These are phyloP conservation scores for Synergus laeviventris DNA, from an alignment of 2,888 invertebrate species.

Conservation along the genomic window DNA sequence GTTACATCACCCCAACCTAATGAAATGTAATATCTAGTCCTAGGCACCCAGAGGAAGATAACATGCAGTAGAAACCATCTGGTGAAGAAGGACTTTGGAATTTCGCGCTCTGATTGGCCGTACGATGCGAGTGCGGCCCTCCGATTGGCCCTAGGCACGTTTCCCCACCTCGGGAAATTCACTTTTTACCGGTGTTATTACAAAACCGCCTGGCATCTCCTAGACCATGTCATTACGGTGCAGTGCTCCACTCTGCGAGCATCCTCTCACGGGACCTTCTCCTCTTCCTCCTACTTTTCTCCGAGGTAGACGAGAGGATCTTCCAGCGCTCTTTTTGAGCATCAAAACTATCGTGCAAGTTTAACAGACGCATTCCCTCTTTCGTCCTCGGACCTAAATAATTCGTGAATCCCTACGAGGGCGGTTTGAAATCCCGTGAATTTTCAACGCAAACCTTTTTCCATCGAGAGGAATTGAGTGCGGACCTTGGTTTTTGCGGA, in stretches of 20 bases:
- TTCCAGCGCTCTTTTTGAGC: conserved; percentile 35
- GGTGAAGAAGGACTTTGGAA: conserved; percentile 64
- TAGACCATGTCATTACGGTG: conserved; percentile 76
- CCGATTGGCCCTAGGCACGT: conserved; percentile 70
- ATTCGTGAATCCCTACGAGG: conserved; percentile 32
- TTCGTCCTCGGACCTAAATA: not conserved
- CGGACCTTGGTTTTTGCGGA: conserved; percentile 16
- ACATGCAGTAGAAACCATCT: conserved; percentile 47
- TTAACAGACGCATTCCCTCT: not conserved
- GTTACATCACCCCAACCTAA: conserved; percentile 48
- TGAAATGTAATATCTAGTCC: conserved; percentile 43
- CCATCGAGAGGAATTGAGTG: not conserved
- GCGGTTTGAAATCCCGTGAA: conserved; percentile 36
- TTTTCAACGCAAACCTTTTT: not conserved
- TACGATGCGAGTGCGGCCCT: conserved; percentile 54
- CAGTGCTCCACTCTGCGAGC: conserved; percentile 73
- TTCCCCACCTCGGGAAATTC: conserved; percentile 75
- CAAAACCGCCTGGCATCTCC: conserved; percentile 76
- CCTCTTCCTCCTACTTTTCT: conserved; percentile 49
- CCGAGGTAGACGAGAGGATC: conserved; percentile 33
- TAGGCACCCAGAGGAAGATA: conserved; percentile 47
- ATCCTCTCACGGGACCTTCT: conserved; percentile 62
- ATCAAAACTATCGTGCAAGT: conserved; percentile 25
- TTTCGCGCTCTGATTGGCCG: conserved; percentile 71
- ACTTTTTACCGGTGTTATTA: conserved; percentile 75